Conservation (phyloP, 2,888 invertebrate genomes). For the Dromius quadrimaculatus region DNA sequence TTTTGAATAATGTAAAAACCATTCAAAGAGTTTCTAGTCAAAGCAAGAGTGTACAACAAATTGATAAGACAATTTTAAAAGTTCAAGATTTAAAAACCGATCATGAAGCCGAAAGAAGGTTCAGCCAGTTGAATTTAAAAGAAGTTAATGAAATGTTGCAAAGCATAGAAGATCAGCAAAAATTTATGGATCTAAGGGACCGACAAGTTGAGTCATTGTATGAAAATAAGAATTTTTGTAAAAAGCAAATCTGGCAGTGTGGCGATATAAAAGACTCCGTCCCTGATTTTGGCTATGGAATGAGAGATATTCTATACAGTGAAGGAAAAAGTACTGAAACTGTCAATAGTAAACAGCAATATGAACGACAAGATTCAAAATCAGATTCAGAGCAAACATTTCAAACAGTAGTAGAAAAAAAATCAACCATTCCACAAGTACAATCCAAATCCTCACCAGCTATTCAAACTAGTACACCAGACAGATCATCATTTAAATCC, state of each 20-base stretch:
- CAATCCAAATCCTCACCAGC: constrained; percentile 3
- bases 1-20: constrained; percentile 63
- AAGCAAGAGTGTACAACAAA: constrained; percentile 53
- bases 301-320: constrained; percentile 59
- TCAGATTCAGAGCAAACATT: constrained; percentile 43
- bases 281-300: constrained; percentile 63
- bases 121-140: constrained; percentile 56
- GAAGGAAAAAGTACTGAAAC: constrained; percentile 8
- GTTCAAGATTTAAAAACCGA: constrained; percentile 57
- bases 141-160: constrained; percentile 66
- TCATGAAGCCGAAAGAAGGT: constrained; percentile 57
- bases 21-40: constrained; percentile 59
- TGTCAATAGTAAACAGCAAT: neutral
- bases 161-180: constrained; percentile 65
- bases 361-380: neutral
- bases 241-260: constrained; percentile 56
- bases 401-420: constrained; percentile 40
- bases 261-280: constrained; percentile 64
- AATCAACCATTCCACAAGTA: neutral
- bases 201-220: constrained; percentile 50
- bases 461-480: neutral
- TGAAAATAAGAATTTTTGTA: constrained; percentile 51
- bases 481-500: neutral
- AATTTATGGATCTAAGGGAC: constrained; percentile 61
- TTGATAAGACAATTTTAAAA: constrained; percentile 55